These are phyloP conservation scores for Epinotia nisella DNA, from an alignment of 2,888 invertebrate species.

Conservation along the genomic window DNA sequence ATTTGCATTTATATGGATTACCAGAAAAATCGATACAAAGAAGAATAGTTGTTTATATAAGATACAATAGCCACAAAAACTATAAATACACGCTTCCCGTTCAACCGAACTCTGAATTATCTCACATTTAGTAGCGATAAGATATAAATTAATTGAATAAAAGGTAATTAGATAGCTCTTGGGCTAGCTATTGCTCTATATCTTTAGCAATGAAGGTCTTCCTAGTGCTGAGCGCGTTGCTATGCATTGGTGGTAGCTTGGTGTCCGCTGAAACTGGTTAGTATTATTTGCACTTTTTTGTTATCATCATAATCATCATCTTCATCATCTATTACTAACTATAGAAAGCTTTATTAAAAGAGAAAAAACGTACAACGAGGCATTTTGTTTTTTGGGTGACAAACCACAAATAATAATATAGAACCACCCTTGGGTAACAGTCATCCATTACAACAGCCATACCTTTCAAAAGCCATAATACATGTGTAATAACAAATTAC, in stretches of 20 bases:
- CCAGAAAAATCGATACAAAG: background rate
- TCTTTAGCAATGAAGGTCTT: conserved; percentile 21
- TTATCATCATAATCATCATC: no score
- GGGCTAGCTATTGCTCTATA: background rate
- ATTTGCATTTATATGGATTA: background rate
- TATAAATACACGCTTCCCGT: background rate
- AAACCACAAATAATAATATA: no score
- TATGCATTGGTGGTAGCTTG: conserved; percentile 12
- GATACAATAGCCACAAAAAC: background rate
- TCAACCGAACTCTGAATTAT: background rate
- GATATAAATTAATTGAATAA: conserved; percentile 8
- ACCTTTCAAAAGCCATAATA: no score
- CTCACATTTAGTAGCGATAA: background rate
- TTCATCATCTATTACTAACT: no score
- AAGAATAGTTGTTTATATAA: background rate
- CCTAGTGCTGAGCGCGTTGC: conserved; percentile 3
- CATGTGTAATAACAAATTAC: no score
- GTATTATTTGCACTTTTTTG: background rate
- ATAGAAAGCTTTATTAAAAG: no score
- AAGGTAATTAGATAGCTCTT: background rate
- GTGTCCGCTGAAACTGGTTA: conserved; percentile 16
- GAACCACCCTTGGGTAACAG: no score
- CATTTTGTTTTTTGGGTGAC: no score
- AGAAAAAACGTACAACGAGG: no score
- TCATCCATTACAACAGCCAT: no score